Conservation (phyloP, 2,888 invertebrate genomes). For the Crocallis elinguaria region DNA sequence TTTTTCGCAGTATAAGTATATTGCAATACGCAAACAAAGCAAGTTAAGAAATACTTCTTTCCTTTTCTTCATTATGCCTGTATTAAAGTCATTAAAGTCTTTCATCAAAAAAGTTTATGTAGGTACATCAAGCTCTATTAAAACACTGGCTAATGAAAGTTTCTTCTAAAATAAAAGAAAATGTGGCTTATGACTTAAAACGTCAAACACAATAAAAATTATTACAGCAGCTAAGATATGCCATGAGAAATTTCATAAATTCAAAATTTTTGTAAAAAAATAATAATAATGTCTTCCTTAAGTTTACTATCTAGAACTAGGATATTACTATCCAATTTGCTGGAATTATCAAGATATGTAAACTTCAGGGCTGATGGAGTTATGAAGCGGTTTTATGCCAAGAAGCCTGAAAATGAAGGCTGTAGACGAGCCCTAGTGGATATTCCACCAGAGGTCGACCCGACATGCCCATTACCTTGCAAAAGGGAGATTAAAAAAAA, state of each 20-base stretch:
- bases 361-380: conserved; percentile 32
- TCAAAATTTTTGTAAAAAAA: conserved; percentile 37
- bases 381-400: conserved; percentile 51
- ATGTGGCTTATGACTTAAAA: not conserved
- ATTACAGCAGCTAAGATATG: conserved; percentile 48
- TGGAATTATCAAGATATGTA: conserved; percentile 30
- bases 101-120: conserved; percentile 19
- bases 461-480: conserved; percentile 57
- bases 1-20: too few species aligned
- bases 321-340: conserved; percentile 44
- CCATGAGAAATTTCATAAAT: conserved; percentile 34
- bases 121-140: conserved; percentile 18
- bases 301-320: conserved; percentile 44
- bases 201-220: conserved; percentile 40
- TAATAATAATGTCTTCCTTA: conserved; percentile 31
- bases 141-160: conserved; percentile 32
- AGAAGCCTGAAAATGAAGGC: conserved; percentile 46
- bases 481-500: conserved; percentile 55
- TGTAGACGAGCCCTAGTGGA: conserved; percentile 67
- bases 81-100: conserved; percentile 5
- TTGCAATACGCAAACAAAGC: too few species aligned
- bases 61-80: conserved; percentile 2
- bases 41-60: too few species aligned
- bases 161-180: conserved; percentile 19
- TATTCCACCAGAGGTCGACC: conserved; percentile 57